Evolutionary conservation across 2,113 vertebrate genomes (phyloP), one percentile per base, ranked within the genome.

Genomic region (Psittacus erithacus): DNA sequence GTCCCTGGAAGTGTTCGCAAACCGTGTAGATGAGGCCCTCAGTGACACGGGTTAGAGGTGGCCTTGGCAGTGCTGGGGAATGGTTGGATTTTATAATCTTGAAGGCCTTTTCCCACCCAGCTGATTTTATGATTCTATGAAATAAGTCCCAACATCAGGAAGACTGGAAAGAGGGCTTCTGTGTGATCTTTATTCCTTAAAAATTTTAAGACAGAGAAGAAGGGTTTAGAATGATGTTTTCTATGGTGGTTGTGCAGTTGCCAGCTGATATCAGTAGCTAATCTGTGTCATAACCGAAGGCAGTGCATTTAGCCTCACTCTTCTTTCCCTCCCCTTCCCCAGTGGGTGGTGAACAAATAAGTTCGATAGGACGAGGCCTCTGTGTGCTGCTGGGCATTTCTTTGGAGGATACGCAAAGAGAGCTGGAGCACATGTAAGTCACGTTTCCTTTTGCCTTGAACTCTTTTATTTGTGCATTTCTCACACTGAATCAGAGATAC

Each of bases 341-440:
- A 99, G 99, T 99, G 96, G 99, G 98, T 52, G 99, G 97, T 64
- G 98, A 99, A 82, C 98, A 99, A 86, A 97, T 99, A 89, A 99
- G 99, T n/a, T 98, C 99, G 25, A 99, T 99, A 82, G 99, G 99
- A 87, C 98, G 97, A 82, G 99, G 99, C 43, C 97, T 99, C 82
- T 99, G 99, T 86, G 98, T 99, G 11, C 97, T 99, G 89, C 96
- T 99, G 93, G 99, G 99, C 7, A 98, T 99, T 93, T 99, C 99
- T 68, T 93, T 98, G 91, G 99, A 99, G 88, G 99, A 99, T 93
- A 99, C 99, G 0, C 99, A 99, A 65, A 99, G 97, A 96, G 99
- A 99, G 89, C 97, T 98, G 46, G 99, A 99, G 46, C 99, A 99
- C 97, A 98, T 99, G 99, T 99, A 97, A 99, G 99, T 98, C 77